Percentiles rank a stretch among this genome's conserved stretches.
Conservation (phyloP, 1,140 invertebrate genomes). For the Achatina immaculata region DNA sequence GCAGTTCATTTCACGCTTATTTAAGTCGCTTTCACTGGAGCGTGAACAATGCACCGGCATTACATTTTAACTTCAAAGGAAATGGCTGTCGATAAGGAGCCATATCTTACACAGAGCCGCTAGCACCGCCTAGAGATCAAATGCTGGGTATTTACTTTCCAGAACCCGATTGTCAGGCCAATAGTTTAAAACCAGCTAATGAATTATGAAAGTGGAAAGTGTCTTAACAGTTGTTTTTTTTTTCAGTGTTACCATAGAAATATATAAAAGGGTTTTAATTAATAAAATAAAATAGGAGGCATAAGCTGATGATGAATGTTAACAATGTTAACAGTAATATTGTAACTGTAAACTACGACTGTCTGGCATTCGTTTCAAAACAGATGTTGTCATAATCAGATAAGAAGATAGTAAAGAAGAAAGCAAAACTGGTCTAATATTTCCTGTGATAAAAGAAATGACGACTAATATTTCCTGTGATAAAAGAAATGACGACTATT, state of each 20-base stretch:
- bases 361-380: too few relatives aligned
- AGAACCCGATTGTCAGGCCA: background rate
- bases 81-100: slow-evolving; percentile 4
- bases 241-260: too few relatives aligned
- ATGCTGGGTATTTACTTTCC: background rate
- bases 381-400: too few relatives aligned
- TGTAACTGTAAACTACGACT: too few relatives aligned
- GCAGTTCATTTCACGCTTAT: slow-evolving; percentile 1
- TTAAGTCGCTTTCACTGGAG: background rate
- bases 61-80: slow-evolving; percentile 12
- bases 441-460: too few relatives aligned
- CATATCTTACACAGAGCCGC: background rate
- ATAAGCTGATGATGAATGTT: background rate
- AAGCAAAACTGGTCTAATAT: too few relatives aligned
- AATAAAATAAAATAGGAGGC: too few relatives aligned
- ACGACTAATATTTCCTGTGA: too few relatives aligned
- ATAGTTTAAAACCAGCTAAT: background rate
- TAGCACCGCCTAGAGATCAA: background rate
- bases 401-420: too few relatives aligned
- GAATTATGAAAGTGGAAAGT: background rate
- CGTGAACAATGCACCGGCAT: slow-evolving; percentile 16
- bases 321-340: background rate
- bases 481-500: too few relatives aligned
- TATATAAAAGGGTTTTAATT: too few relatives aligned
- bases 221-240: background rate